Evolutionary conservation across 2,888 invertebrate genomes (phyloP).

Genomic region (Drosophila testacea): DNA sequence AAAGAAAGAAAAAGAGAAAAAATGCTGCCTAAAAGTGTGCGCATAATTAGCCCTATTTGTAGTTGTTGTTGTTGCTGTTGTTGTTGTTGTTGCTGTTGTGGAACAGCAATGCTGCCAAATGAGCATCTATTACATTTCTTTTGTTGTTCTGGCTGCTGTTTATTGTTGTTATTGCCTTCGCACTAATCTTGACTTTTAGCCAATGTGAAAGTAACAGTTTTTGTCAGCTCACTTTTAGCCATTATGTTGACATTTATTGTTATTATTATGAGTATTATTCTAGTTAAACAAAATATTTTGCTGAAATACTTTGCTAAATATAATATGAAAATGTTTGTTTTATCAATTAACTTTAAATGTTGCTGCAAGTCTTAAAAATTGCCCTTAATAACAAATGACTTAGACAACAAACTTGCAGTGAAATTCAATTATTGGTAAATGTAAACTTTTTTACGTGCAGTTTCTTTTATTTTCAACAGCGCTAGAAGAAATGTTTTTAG

Average conservation of each 20-base stretch:
- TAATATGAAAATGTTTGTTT: constrained; percentile 3
- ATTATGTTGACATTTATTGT: constrained; percentile 27
- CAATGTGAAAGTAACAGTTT: constrained; percentile 75
- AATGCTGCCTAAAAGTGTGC: constrained; percentile 66
- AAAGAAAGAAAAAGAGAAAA: constrained; percentile 19
- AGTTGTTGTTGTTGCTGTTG: constrained; percentile 43
- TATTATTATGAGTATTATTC: constrained; percentile 19
- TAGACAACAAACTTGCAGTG: constrained; percentile 26
- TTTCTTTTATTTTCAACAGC: background rate
- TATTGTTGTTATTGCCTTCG: constrained; percentile 37
- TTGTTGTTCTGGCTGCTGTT: constrained; percentile 54
- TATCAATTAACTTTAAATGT: constrained; percentile 6
- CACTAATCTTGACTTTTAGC: constrained; percentile 62
- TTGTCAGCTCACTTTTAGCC: constrained; percentile 30
- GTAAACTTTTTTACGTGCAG: background rate
- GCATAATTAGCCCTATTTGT: constrained; percentile 77
- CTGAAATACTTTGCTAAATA: constrained; percentile 13
- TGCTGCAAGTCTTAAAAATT: background rate
- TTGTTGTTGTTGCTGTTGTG: constrained; percentile 41
- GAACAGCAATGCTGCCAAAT: constrained; percentile 63
- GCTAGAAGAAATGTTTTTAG: too few relatives aligned
- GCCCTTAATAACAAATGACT: constrained; percentile 24
- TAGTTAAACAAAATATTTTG: constrained; percentile 2
- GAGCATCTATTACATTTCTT: constrained; percentile 76
- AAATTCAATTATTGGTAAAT: background rate